Base-by-base conservation (phyloP, 2,888 invertebrate species). In the Caenorhabditis sp. region DNA sequence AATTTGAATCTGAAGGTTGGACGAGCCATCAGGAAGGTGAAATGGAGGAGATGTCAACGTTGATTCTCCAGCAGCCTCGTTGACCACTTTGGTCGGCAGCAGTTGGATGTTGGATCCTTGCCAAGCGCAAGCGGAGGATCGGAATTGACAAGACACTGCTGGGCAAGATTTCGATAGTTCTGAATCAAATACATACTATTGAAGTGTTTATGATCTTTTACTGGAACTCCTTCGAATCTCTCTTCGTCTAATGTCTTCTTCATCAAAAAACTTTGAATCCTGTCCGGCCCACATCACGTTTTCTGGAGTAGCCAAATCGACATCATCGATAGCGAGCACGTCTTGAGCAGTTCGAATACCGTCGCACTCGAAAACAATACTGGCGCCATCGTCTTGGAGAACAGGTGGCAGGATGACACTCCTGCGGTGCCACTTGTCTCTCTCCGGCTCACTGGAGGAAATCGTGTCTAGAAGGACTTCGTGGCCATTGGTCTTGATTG, bases 371-470 rank as follows among this genome's bases (percentile, higher is more conserved):
- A 81, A 81, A 0, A 62, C 47, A 15, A 74, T 15, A 37, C 26
- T 37, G 5, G 65, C 51, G 8, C 24, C 20, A 37, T 47, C 44
- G 13, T 74, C 58, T 9, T 47, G 40, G 1, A 24, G 47, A n/a
- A 80, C 64, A 8, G 74, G 74, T 8, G 80, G 80, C 9, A 81
- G 51, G n/a, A 81, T 55, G 3, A 77, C 76, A 62, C 77, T 81
- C 8, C 81, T 35, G 5, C 76, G 58, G 22, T 58, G 37, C 81
- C 81, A 81, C 37, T 35, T 56, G 18, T 15, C 53, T 20, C 58
- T 26, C 44, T 80, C 47, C 0, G 58, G 9, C 50, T 81, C 77
- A 22, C 37, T 18, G 13, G 51, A 18, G 13, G 60, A 60, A 1
- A 81, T 77, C 0, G 80, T 32, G 47, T 80, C 80, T 13, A 80